Base-by-base conservation (phyloP, 2,888 invertebrate species). In the Frankliniella intonsa region DNA sequence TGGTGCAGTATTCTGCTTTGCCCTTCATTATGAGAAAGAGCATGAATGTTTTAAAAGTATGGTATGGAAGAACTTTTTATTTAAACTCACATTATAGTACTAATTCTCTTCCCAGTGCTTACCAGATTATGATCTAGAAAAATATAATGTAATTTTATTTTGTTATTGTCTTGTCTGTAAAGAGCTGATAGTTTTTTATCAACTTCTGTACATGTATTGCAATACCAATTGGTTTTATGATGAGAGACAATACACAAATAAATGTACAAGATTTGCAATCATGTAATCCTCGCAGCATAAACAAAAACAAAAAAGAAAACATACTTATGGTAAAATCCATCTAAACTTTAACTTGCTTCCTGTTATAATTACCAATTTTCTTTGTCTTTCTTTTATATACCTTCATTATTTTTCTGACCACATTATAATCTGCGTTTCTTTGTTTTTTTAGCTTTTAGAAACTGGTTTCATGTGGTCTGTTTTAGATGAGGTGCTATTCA, bases 401-500 rank as follows among this genome's bases (percentile, higher is more conserved):
- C 12, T 19, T 19, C 5, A 11, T 14, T 14, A 7, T 12, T 55
- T 55, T 55, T 14, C 55, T 14, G 55, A 5, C 2, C 38, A 38
- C 38, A 38, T 38, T 38, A 3, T 5, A 38, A 38, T 2, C 38
- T 3, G 38, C 38, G 2, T 38, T 38, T 5, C 38, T 38, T 38
- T 38, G 38, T 38, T 5, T 38, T 38, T 38, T 38, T 14, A 14
- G 55, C 0, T 55, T 55, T 55, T 55, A 19, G 19, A 14, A 5
- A 55, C 12, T 55, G 55, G 55, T 55, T 55, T 76, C 12, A 76
- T 25, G 22, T 76, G 12, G 22, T 76, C 10, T 25, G 22, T 76
- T 11, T 76, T 76, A 76, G 69, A 76, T 10, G 69, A 25, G 55
- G 69, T 76, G 69, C 69, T 76, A n/a, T 25, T 76, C 25, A 76